phyloP scores from a whole-genome alignment of 2,797 vertebrate species.

The Anguilla obscura region DNA sequence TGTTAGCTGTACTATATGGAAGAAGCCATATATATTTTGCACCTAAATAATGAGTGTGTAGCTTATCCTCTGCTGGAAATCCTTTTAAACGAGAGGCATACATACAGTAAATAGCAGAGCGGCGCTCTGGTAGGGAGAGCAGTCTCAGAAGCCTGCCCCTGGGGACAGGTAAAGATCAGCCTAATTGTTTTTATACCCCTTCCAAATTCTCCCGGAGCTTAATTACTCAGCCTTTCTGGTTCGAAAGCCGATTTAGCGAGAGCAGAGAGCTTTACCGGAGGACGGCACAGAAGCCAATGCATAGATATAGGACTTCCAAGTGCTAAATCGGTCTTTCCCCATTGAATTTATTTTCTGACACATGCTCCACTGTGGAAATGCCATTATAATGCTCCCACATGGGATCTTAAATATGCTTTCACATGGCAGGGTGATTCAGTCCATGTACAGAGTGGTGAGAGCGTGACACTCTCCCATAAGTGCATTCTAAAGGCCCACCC shows the following conservation, averaged over 20 bases:
- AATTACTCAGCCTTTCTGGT: background rate
- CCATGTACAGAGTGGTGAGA: background rate
- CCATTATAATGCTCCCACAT: background rate
- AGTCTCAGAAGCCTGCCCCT: background rate
- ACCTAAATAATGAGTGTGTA: background rate
- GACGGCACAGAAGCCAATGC: background rate
- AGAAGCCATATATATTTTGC: background rate
- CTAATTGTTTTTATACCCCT: constrained; percentile 15
- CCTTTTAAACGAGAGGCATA: background rate
- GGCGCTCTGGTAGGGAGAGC: background rate
- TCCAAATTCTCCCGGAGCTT: background rate
- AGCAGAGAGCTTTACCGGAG: background rate
- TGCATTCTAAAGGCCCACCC: background rate
- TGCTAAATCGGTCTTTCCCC: background rate
- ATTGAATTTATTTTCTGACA: background rate
- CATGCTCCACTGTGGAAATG: background rate
- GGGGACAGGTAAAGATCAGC: background rate
- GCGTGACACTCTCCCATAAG: background rate
- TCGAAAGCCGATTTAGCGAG: background rate
- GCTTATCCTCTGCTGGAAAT: background rate
- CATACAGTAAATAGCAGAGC: background rate
- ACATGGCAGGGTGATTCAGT: background rate
- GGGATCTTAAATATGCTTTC: background rate
- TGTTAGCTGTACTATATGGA: background rate
- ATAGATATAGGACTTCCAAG: background rate